A percentile compares a stretch with the other conserved stretches of the same genome.
Evolutionary conservation across 53 echinoderm and acorn worm species (phyloP).

Genomic region (Antedon mediterranea): DNA sequence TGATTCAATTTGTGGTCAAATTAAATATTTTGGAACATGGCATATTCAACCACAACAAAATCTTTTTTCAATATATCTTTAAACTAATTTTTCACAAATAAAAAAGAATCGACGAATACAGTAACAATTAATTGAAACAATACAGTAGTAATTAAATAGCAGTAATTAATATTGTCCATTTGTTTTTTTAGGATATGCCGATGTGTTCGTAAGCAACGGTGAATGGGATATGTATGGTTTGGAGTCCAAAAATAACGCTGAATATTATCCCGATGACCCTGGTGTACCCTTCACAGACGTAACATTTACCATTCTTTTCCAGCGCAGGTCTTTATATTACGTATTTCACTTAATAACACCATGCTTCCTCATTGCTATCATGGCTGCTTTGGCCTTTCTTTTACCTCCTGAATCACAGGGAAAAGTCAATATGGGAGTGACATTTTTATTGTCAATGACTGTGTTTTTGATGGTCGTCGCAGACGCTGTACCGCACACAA

Average conservation of each 20-base stretch:
- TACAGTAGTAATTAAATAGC: too few relatives aligned
- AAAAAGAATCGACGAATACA: too few relatives aligned
- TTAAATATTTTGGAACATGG: too few relatives aligned
- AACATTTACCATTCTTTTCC: slow-evolving; percentile 64
- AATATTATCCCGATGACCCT: slow-evolving; percentile 83
- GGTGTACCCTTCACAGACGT: slow-evolving; percentile 79
- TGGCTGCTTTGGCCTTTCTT: slow-evolving; percentile 87
- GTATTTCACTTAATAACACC: slow-evolving; percentile 89
- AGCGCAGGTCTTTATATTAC: slow-evolving; percentile 55
- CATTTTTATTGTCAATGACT: slow-evolving; percentile 91
- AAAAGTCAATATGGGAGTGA: slow-evolving; percentile 84
- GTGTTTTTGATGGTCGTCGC: slow-evolving; percentile 97
- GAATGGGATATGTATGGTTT: slow-evolving; percentile 90
- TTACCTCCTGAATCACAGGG: slow-evolving; percentile 90
- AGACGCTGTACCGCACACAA: slow-evolving; percentile 87
- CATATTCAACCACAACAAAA: too few relatives aligned
- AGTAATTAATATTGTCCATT: too few relatives aligned
- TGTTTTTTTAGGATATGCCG: slow-evolving; percentile 42
- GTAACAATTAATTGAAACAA: too few relatives aligned
- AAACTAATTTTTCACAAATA: too few relatives aligned
- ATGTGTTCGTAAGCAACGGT: slow-evolving; percentile 71
- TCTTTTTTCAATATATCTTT: too few relatives aligned
- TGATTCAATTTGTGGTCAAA: too few relatives aligned
- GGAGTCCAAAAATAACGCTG: slow-evolving; percentile 46
- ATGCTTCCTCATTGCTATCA: slow-evolving; percentile 65